phyloP scores from a whole-genome alignment of 1,140 invertebrate species.

The Brachionus manjavacas region DNA sequence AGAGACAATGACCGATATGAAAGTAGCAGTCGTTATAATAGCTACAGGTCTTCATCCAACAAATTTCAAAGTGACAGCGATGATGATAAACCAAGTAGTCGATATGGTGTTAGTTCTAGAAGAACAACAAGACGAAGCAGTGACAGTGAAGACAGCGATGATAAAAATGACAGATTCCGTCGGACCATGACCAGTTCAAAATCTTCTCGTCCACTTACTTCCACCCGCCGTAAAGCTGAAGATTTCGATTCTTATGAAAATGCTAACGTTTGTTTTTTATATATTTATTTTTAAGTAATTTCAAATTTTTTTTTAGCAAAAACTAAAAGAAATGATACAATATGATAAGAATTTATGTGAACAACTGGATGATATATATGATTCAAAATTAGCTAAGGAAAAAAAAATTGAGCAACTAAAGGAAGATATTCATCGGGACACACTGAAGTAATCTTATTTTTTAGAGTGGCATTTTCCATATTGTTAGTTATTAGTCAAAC shows the following conservation, averaged over 20 bases:
- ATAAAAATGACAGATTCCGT: constrained; percentile 22
- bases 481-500: not conserved
- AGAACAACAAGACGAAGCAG: not conserved
- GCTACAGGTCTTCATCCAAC: not conserved
- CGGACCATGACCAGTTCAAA: not conserved
- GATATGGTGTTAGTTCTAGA: constrained; percentile 21
- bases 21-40: not conserved
- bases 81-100: constrained; percentile 1
- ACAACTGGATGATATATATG: constrained; percentile 32
- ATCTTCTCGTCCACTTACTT: not conserved
- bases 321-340: constrained; percentile 41
- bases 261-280: not conserved
- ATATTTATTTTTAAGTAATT: not conserved
- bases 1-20: constrained; percentile 37
- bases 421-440: constrained; percentile 36
- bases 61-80: constrained; percentile 31
- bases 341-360: constrained; percentile 39
- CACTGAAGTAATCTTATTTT: not conserved
- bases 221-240: not conserved
- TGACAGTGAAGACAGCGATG: constrained; percentile 39
- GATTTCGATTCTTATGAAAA: constrained; percentile 36
- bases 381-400: constrained; percentile 32
- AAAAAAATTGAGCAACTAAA: constrained; percentile 31
- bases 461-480: not conserved
- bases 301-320: not conserved